Base-by-base conservation (phyloP, 2,888 invertebrate species). In the Fragum whitleyi region DNA sequence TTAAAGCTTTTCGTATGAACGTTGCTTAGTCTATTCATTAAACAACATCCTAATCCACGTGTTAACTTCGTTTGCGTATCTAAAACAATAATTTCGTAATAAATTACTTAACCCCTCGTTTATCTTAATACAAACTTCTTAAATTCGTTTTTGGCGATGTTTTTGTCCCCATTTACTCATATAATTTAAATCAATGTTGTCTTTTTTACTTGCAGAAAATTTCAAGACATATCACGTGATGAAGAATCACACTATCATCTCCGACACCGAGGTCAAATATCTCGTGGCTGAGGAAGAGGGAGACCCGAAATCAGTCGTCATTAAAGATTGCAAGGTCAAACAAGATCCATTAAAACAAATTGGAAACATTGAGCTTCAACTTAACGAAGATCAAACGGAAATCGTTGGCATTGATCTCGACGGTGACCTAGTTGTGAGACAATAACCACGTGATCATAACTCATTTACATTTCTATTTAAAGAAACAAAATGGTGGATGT, bases 341-440 rank as follows among this genome's bases (percentile, higher is more conserved):
- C 83, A 82, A 69, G 86, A 89, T 71, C 88, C 88, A 0, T 73
- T 89, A 0, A 87, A 89, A 68, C 67, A 81, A 39, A 81, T 89
- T 23, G 83, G 83, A 28, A 26, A 65, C 0, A 71, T 79, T n/a
- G 86, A 87, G 72, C 71, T 89, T 2, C 81, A 77, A 61, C 74
- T 89, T 0, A 78, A 87, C 47, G 81, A 71, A 1, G 82, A 76
- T 14, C 62, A 70, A n/a, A 81, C 53, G 2, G 78, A 80, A 32
- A 71, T 89, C 23, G 42, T 85, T 7, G 88, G 87, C 23, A 86
- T 89, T 42, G 87, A 89, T 76, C 78, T 89, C 0, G 67, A 85
- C 47, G 88, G 86, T 11, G 87, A 87, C 42, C 74, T 83, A 9
- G 82, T 86, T 0, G 69, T 85, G 16, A 53, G 74, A 65, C 81